Evolutionary conservation across 2,113 vertebrate species (phyloP).

Genomic region (Dasyornis broadbenti): DNA sequence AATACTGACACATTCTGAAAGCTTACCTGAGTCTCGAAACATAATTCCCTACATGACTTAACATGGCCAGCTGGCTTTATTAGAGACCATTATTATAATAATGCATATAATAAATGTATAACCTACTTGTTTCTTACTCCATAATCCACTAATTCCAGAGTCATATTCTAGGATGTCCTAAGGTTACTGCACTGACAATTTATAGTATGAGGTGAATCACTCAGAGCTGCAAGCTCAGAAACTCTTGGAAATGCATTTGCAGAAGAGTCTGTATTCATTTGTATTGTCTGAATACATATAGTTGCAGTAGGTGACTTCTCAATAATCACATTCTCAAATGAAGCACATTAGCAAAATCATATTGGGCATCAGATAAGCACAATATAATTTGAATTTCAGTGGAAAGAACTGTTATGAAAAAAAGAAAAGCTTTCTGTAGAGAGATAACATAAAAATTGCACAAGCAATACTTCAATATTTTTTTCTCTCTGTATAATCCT

Average conservation of each 20-base stretch:
- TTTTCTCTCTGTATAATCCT: neutral
- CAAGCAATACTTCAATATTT: neutral
- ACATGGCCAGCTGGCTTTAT: slow-evolving; percentile 4
- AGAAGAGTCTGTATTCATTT: neutral
- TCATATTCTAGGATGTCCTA: neutral
- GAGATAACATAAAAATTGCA: neutral
- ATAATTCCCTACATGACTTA: slow-evolving; percentile 16
- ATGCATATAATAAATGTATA: neutral
- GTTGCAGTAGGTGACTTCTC: neutral
- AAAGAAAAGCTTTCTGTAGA: neutral
- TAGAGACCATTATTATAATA: neutral
- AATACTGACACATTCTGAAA: neutral
- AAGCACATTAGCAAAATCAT: neutral
- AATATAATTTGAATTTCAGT: neutral
- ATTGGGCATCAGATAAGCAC: neutral
- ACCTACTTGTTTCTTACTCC: slow-evolving; percentile 21
- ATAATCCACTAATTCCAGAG: slow-evolving; percentile 19
- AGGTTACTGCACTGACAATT: neutral
- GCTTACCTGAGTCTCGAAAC: neutral
- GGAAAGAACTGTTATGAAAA: neutral
- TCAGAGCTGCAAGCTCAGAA: neutral
- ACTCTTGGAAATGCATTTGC: neutral
- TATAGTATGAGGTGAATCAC: neutral
- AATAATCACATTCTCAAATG: neutral
- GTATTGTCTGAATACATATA: neutral